Evolutionary conservation across 2,113 vertebrate genomes (phyloP).

Genomic region (Proteles cristata): DNA sequence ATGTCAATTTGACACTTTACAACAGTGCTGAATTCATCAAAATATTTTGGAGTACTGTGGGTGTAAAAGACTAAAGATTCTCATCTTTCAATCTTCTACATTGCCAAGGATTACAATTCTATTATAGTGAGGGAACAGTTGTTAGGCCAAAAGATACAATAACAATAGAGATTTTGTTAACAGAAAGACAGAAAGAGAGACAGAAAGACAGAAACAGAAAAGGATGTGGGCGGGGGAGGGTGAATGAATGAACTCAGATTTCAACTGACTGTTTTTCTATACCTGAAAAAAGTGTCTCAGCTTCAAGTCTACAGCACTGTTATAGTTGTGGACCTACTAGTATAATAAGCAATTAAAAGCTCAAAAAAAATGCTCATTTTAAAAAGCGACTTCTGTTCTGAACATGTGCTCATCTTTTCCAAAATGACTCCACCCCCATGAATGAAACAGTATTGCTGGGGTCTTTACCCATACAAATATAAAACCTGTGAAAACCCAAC

Average conservation of each 20-base stretch:
- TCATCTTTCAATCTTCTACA: neutral
- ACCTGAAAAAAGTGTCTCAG: neutral
- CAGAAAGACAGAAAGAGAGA: neutral
- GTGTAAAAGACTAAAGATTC: neutral
- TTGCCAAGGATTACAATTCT: neutral
- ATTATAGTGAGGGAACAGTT: neutral
- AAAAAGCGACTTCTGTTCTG: slow-evolving; percentile 19
- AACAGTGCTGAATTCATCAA: slow-evolving; percentile 47
- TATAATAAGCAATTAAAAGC: neutral
- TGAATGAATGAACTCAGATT: neutral
- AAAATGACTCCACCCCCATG: neutral
- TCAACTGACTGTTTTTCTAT: neutral
- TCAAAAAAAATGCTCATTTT: slow-evolving; percentile 16
- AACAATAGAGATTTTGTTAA: neutral
- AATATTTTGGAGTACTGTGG: slow-evolving; percentile 31
- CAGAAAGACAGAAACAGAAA: neutral
- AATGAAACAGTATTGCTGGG: neutral
- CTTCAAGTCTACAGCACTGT: neutral
- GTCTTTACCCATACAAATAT: neutral
- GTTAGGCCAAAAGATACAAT: neutral
- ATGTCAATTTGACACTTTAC: slow-evolving; percentile 36
- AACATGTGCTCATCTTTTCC: slow-evolving; percentile 40
- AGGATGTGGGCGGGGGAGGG: too few species aligned
- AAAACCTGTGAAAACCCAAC: neutral
- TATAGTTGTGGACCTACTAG: neutral